Conservation (phyloP, 2,113 vertebrate species). For the Haemorhous mexicanus region DNA sequence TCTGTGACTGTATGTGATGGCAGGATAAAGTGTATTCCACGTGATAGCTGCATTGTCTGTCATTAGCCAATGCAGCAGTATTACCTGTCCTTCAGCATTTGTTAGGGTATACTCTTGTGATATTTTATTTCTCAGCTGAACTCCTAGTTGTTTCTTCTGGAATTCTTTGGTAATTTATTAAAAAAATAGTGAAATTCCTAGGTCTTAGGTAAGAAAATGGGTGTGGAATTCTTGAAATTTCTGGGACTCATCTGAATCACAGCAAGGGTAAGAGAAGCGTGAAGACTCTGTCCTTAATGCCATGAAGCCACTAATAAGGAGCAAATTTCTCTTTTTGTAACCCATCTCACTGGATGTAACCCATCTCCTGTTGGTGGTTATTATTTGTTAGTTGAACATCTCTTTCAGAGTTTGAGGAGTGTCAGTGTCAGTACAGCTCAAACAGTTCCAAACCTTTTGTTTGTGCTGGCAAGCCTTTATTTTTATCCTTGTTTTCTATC, state of each 20-base stretch:
- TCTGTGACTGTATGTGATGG: background rate
- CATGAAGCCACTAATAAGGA: background rate
- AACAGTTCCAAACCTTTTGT: background rate
- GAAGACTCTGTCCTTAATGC: background rate
- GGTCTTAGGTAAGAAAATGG: background rate
- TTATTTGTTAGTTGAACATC: background rate
- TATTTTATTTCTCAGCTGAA: background rate
- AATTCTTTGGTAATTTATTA: background rate
- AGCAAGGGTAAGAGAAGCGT: background rate
- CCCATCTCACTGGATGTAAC: background rate
- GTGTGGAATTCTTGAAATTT: background rate
- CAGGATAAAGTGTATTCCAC: background rate
- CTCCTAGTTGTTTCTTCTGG: background rate
- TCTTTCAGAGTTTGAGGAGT: background rate
- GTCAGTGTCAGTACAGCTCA: background rate
- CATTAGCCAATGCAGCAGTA: background rate
- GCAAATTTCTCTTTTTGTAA: background rate
- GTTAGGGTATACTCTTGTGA: background rate
- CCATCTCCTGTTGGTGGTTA: background rate
- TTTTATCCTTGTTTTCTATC: background rate
- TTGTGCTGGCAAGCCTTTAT: background rate
- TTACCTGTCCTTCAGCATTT: background rate
- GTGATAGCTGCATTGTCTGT: background rate
- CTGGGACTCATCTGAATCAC: background rate
- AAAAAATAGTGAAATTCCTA: background rate